Evolutionary conservation across 37 sponge, comb jelly and placozoan genomes (phyloP).

Genomic region (Dysidea cf. avara): DNA sequence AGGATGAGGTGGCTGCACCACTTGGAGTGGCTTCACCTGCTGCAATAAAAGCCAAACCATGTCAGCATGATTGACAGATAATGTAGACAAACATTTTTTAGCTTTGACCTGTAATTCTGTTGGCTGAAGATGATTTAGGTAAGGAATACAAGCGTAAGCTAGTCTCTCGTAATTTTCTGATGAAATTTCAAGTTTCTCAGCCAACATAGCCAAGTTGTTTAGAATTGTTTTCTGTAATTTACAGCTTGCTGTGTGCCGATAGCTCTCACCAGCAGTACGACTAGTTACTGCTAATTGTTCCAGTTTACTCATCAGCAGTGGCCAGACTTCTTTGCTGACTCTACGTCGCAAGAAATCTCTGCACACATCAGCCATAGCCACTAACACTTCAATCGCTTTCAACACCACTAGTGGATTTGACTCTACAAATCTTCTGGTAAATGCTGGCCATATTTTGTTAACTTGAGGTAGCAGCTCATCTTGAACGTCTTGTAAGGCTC

Average conservation of each 20-base stretch:
- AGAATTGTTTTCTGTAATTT: conserved; percentile 23
- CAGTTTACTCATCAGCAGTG: conserved; percentile 24
- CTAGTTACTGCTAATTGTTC: conserved; percentile 30
- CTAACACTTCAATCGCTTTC: conserved; percentile 56
- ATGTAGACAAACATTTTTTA: neutral
- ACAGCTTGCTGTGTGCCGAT: conserved; percentile 20
- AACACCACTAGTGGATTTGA: conserved; percentile 36
- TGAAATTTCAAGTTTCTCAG: conserved; percentile 12
- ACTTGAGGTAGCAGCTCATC: conserved; percentile 43
- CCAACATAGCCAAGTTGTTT: neutral
- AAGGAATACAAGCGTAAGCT: conserved; percentile 40
- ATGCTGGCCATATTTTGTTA: conserved; percentile 64
- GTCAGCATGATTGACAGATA: conserved; percentile 31
- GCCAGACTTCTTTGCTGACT: conserved; percentile 57
- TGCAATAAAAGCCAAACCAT: conserved; percentile 46
- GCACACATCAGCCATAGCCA: conserved; percentile 46
- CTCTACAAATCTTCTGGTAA: conserved; percentile 49
- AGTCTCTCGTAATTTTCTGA: conserved; percentile 24
- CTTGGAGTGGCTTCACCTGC: conserved; percentile 26
- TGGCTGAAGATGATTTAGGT: conserved; percentile 50
- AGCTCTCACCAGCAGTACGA: conserved; percentile 9
- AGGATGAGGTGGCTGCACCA: conserved; percentile 30
- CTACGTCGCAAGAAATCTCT: conserved; percentile 66
- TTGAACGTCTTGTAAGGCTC: conserved; percentile 24
- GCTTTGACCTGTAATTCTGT: conserved; percentile 17